phyloP scores from a whole-genome alignment of 2,888 invertebrate genomes.

The Latrodectus hesperus region DNA sequence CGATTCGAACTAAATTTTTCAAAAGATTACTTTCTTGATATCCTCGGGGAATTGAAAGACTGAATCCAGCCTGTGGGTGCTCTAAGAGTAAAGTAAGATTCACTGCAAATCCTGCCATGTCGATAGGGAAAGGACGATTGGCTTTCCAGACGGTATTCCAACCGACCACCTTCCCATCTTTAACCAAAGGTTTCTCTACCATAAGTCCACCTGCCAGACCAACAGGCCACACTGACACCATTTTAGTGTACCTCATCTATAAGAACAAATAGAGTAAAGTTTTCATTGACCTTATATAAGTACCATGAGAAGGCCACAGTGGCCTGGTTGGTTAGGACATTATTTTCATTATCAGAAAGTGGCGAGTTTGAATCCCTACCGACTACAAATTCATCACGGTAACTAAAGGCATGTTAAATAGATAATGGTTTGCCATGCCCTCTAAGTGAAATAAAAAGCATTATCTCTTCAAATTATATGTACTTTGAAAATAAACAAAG shows the following conservation, averaged over 20 bases:
- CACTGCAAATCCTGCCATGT: constrained; percentile 98
- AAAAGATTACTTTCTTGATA: constrained; percentile 91
- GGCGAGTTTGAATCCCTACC: too few species aligned
- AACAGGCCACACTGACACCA: constrained; percentile 79
- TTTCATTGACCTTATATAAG: too few species aligned
- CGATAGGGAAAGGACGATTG: constrained; percentile 92
- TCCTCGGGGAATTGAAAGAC: constrained; percentile 89
- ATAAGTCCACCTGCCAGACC: constrained; percentile 95
- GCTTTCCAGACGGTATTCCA: constrained; percentile 84
- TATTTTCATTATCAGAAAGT: too few species aligned
- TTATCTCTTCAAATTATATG: too few species aligned
- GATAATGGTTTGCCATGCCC: too few species aligned
- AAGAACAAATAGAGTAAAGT: constrained; percentile 70
- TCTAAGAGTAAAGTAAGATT: constrained; percentile 84
- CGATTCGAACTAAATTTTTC: constrained; percentile 81
- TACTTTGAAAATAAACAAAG: too few species aligned
- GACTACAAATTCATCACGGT: too few species aligned
- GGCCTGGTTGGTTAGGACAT: too few species aligned
- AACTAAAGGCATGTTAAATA: too few species aligned
- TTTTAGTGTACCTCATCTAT: constrained; percentile 76
- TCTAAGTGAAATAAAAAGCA: too few species aligned
- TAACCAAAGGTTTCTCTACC: constrained; percentile 90
- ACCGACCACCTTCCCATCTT: constrained; percentile 81
- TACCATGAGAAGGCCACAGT: too few species aligned
- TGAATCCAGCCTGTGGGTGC: constrained; percentile 85